phyloP scores from a whole-genome alignment of 2,797 vertebrate genomes.

The Acanthis flammea region DNA sequence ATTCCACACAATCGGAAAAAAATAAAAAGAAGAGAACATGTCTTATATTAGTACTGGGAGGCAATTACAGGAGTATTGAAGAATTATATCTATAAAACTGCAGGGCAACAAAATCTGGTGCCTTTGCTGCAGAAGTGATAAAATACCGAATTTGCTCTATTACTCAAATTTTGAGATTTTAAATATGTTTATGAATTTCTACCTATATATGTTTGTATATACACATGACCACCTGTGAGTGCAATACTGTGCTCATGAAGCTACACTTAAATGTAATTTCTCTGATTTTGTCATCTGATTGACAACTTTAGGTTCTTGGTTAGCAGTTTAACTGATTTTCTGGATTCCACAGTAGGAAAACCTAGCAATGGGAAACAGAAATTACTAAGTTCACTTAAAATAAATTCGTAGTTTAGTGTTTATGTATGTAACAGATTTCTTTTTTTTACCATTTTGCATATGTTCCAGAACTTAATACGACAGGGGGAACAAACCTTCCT shows the following conservation, averaged over 20 bases:
- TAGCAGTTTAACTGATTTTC: not conserved
- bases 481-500: slow-evolving; percentile 80
- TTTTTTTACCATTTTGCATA: not conserved
- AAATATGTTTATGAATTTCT: not conserved
- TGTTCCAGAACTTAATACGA: slow-evolving; percentile 71
- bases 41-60: not conserved
- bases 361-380: not conserved
- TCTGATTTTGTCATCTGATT: not conserved
- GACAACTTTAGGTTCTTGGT: not conserved
- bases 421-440: not conserved
- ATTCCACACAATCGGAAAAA: not conserved
- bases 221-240: fast-evolving
- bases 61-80: not conserved
- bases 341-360: not conserved
- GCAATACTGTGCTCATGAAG: not conserved
- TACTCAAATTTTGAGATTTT: not conserved
- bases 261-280: not conserved
- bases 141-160: not conserved
- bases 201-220: fast-evolving
- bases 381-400: not conserved
- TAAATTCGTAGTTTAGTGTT: not conserved
- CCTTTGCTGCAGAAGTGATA: not conserved
- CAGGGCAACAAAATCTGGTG: not conserved
- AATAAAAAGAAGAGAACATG: not conserved
- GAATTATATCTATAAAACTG: not conserved